These are phyloP conservation scores for Gobionotothen gibberifrons DNA, from an alignment of 2,797 vertebrate genomes.

Conservation along the genomic window DNA sequence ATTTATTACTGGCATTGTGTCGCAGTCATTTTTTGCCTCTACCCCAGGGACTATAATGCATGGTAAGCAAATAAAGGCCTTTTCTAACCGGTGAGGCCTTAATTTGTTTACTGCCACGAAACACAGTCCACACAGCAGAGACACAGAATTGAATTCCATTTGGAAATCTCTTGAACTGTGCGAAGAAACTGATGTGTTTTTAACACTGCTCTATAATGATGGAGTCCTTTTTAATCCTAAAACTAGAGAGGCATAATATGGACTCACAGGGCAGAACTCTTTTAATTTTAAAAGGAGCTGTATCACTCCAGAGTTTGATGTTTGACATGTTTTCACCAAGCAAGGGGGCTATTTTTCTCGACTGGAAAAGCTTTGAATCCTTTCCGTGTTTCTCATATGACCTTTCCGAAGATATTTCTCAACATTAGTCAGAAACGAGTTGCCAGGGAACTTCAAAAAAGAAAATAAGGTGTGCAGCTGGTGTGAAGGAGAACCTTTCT, in stretches of 20 bases:
- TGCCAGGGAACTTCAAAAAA: conserved; percentile 61
- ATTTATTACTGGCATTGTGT: conserved; percentile 82
- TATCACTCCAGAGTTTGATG: conserved; percentile 47
- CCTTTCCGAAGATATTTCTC: conserved; percentile 61
- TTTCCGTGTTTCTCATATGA: conserved; percentile 66
- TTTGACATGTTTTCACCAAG: conserved; percentile 52
- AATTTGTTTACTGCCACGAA: conserved; percentile 76
- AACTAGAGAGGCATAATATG: conserved; percentile 32
- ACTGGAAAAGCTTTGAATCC: conserved; percentile 45
- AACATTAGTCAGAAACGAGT: conserved; percentile 55
- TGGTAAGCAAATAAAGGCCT: conserved; percentile 71
- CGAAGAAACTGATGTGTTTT: conserved; percentile 32
- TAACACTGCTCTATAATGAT: conserved; percentile 32
- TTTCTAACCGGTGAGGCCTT: conserved; percentile 66
- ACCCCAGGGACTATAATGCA: conserved; percentile 70
- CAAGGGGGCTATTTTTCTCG: conserved; percentile 18
- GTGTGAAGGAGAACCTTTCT: conserved; percentile 65
- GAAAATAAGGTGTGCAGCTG: conserved; percentile 33
- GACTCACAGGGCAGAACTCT: conserved; percentile 36
- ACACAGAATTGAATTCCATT: conserved; percentile 33
- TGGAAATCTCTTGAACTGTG: conserved; percentile 9
- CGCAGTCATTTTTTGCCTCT: conserved; percentile 76
- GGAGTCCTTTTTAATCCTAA: conserved; percentile 23
- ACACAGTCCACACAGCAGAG: conserved; percentile 50
- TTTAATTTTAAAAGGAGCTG: conserved; percentile 49